Evolutionary conservation across 2,888 invertebrate genomes (phyloP).

Genomic region (Trissolcus brochymenae): DNA sequence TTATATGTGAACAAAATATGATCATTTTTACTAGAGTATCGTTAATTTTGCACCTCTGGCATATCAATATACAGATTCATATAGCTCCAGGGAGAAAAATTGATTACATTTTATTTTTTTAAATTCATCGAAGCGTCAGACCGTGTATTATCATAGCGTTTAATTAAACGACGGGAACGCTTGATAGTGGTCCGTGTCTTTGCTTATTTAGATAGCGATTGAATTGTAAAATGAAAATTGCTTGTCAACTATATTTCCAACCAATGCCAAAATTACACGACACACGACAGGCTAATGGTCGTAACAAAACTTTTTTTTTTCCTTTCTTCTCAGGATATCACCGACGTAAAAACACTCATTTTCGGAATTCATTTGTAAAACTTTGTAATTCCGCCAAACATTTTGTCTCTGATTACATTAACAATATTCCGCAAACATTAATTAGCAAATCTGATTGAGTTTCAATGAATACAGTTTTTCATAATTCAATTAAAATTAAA

Average conservation of each 20-base stretch:
- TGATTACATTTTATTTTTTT: constrained; percentile 10
- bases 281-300: constrained; percentile 14
- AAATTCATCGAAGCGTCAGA: constrained; percentile 4
- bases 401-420: too few species aligned
- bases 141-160: constrained; percentile 23
- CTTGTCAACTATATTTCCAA: constrained; percentile 11
- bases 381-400: too few species aligned
- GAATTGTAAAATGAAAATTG: constrained; percentile 25
- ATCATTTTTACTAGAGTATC: background rate
- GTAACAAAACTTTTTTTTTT: constrained; percentile 35
- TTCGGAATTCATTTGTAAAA: too few species aligned
- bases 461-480: too few species aligned
- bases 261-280: constrained; percentile 22
- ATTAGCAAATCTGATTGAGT: too few species aligned
- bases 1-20: too few species aligned
- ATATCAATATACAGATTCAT: constrained; percentile 10
- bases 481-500: too few species aligned
- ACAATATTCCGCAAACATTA: too few species aligned
- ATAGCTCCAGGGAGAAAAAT: constrained; percentile 11
- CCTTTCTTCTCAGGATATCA: too few species aligned
- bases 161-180: constrained; percentile 23
- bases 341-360: too few species aligned
- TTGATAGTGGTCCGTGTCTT: background rate
- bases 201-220: constrained; percentile 23
- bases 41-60: background rate